Percentiles rank a stretch among this genome's conserved stretches.
These are phyloP conservation scores for Dryobota labecula DNA, from an alignment of 2,888 invertebrate species.

Conservation along the genomic window DNA sequence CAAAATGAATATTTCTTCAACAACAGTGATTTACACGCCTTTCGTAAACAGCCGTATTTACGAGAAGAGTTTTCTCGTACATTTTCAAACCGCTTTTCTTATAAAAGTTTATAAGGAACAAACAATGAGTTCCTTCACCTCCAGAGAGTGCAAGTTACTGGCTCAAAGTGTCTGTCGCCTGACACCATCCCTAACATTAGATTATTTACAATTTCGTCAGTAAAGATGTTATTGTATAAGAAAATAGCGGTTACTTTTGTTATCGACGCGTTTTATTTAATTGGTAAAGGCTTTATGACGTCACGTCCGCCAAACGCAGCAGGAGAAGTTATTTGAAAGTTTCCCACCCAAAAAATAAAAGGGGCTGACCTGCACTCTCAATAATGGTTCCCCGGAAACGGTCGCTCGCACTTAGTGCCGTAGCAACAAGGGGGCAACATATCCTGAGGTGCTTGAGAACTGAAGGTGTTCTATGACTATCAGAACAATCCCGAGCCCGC, in stretches of 20 bases:
- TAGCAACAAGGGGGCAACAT: too few relatives aligned
- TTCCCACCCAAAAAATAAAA: too few relatives aligned
- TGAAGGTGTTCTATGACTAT: too few relatives aligned
- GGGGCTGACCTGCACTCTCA: too few relatives aligned
- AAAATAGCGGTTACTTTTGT: not conserved
- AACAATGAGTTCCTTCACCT: conserved; percentile 35
- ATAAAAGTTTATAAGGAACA: not conserved
- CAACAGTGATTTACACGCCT: not conserved
- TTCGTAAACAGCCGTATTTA: not conserved
- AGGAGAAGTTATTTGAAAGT: too few relatives aligned
- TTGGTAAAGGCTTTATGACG: too few relatives aligned
- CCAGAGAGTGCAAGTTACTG: not conserved
- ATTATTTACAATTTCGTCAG: not conserved
- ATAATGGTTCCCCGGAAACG: too few relatives aligned
- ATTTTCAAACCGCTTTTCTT: conserved; percentile 12
- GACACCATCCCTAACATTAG: not conserved
- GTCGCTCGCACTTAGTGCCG: too few relatives aligned
- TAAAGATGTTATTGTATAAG: not conserved
- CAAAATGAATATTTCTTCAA: not conserved
- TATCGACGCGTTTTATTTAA: too few relatives aligned
- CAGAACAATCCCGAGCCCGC: too few relatives aligned
- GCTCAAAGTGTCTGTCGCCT: not conserved
- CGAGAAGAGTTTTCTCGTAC: not conserved
- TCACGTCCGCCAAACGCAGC: too few relatives aligned
- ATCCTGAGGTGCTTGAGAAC: too few relatives aligned